Base-by-base conservation (phyloP, 2,113 vertebrate genomes). In the Urocolius indicus region DNA sequence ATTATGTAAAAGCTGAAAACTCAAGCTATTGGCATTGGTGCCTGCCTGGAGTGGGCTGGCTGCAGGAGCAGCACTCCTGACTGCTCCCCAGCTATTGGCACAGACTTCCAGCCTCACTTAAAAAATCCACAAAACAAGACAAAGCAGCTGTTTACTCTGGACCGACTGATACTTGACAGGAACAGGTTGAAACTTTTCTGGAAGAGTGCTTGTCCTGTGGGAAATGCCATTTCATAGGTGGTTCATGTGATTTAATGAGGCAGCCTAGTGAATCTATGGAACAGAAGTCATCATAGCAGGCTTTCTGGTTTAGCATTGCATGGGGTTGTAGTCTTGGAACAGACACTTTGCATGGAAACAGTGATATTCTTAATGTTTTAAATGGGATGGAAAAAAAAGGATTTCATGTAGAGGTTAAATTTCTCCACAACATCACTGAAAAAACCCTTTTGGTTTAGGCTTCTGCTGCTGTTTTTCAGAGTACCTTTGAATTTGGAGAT, bases 201-300 rank as follows among this genome's bases (percentile, higher is more conserved):
- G 67, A 77, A 92, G 51, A 88, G 34, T 0, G 1, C 62, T 74
- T 81, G 55, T 84, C 94, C 83, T 80, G 49, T 82, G 91, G 87
- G 94, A 94, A 89, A 72, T 68, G 73, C n/a, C 61, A 1, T 75
- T 96, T 82, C 84, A 76, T 92, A 16, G 41, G 79, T 84, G 83
- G 76, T 29, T 77, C 38, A 20, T 86, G 75, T 73, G 88, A 84
- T 92, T 92, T 88, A 93, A 92, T 95, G 95, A 95, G 63, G 59
- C 27, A 23, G 83, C 3, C 0, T 10, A 55, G 79, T 24, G 79
- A 43, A 77, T 34, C 18, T 77, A 2, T 15, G 46, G 88, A 66
- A 93, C 38, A 86, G 63, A 81, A 66, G 66, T 69, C 80, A 85
- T 68, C 67, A 29, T 78, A 75, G 85, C 68, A 41, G n/a, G 51